Conservation (phyloP, 92 coral and sea anemone species). For the Phenganax stokvisi region DNA sequence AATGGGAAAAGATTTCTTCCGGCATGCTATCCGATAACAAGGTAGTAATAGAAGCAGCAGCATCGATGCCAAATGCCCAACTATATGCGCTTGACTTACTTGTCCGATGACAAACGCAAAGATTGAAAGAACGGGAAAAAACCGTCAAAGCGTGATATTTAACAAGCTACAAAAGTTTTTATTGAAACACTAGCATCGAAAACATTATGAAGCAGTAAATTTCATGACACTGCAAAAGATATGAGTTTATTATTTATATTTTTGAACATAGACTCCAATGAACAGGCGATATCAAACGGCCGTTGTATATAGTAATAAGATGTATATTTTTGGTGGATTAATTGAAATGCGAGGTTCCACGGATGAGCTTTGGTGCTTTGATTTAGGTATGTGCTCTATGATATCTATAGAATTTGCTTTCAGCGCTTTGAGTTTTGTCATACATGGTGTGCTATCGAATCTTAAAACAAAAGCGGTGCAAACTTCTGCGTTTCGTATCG, state of each 20-base stretch:
- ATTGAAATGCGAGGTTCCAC: constrained; percentile 89
- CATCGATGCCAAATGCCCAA: too few relatives aligned
- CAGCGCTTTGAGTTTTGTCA: too few relatives aligned
- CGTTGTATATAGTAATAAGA: constrained; percentile 60
- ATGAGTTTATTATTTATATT: not conserved
- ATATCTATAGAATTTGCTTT: not conserved
- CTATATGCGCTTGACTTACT: too few relatives aligned
- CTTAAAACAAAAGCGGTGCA: too few relatives aligned
- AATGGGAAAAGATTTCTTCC: constrained; percentile 18
- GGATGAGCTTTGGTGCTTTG: constrained; percentile 83
- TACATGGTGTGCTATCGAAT: too few relatives aligned
- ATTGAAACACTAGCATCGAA: not conserved
- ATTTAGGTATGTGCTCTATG: constrained; percentile 57
- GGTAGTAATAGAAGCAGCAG: not conserved
- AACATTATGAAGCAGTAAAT: not conserved
- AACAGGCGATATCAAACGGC: constrained; percentile 86
- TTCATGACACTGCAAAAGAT: not conserved
- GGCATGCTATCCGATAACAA: not conserved
- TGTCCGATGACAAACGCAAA: too few relatives aligned
- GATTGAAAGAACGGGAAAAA: too few relatives aligned
- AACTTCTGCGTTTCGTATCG: too few relatives aligned
- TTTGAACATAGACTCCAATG: constrained; percentile 65
- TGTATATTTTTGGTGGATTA: constrained; percentile 92
- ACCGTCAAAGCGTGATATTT: too few relatives aligned
- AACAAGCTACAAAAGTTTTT: too few relatives aligned